These are phyloP conservation scores for Oscheius sp. DNA, from an alignment of 1,140 invertebrate species.

Conservation along the genomic window DNA sequence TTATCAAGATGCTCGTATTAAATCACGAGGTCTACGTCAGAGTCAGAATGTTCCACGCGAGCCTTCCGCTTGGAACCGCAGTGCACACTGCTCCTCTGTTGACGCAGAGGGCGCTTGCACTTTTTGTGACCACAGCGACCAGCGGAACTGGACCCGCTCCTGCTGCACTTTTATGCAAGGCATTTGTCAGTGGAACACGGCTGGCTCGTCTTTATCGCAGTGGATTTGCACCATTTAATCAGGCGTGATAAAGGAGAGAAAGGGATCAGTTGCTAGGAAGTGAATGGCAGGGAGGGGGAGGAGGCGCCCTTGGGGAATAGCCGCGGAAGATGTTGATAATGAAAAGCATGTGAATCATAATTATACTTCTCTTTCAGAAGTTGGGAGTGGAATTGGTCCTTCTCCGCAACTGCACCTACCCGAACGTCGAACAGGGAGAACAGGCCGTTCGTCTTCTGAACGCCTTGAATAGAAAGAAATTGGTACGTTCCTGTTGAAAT, in stretches of 20 bases:
- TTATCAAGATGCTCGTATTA: background rate
- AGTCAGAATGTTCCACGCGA: background rate
- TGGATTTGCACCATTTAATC: background rate
- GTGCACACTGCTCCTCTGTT: too few relatives aligned
- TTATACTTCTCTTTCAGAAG: constrained; percentile 15
- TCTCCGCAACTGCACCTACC: constrained; percentile 35
- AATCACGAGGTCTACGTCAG: background rate
- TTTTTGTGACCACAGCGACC: too few relatives aligned
- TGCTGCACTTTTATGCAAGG: too few relatives aligned
- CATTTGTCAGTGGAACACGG: too few relatives aligned
- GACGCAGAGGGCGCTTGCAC: too few relatives aligned
- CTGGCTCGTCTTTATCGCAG: too few relatives aligned
- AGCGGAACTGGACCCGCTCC: too few relatives aligned
- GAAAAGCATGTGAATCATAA: too few relatives aligned
- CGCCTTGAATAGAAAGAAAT: constrained; percentile 33
- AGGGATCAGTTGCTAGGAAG: background rate
- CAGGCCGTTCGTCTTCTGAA: constrained; percentile 23
- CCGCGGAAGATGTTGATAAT: too few relatives aligned
- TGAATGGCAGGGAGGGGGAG: too few relatives aligned
- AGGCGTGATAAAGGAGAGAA: background rate
- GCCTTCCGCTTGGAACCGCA: too few relatives aligned
- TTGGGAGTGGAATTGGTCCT: constrained; percentile 34
- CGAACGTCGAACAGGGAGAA: constrained; percentile 25
- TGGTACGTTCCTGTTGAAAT: background rate
- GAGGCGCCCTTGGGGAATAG: too few relatives aligned